Evolutionary conservation across 2,797 vertebrate genomes (phyloP).

Genomic region (Neosilurus mollespiculum): DNA sequence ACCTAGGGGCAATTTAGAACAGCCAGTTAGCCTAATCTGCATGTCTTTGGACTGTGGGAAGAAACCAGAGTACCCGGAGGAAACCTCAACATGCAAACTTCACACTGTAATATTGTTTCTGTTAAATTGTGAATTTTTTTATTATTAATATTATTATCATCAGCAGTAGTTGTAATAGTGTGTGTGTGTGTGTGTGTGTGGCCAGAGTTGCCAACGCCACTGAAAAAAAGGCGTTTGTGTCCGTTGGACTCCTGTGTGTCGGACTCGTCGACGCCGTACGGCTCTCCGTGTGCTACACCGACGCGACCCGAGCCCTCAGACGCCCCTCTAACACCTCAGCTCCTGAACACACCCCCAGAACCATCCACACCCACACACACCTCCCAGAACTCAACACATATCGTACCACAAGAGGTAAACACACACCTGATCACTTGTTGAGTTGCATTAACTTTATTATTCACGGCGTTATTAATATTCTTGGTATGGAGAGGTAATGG

Average conservation of each 20-base stretch:
- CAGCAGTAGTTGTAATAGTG: too few relatives aligned
- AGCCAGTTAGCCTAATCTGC: too few relatives aligned
- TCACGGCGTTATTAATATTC: too few relatives aligned
- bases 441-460: too few relatives aligned
- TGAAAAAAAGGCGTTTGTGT: slow-evolving; percentile 94
- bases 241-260: slow-evolving; percentile 88
- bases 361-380: slow-evolving; percentile 83
- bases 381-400: slow-evolving; percentile 53
- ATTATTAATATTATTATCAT: too few relatives aligned
- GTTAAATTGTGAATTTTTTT: too few relatives aligned
- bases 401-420: slow-evolving; percentile 66
- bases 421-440: neutral
- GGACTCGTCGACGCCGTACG: slow-evolving; percentile 91
- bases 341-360: slow-evolving; percentile 88
- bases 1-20: too few relatives aligned
- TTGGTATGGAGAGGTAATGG: neutral
- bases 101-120: too few relatives aligned
- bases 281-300: slow-evolving; percentile 94
- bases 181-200: slow-evolving; percentile 1
- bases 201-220: slow-evolving; percentile 91
- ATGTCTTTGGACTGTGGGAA: too few relatives aligned
- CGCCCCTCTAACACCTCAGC: slow-evolving; percentile 69
- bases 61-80: too few relatives aligned
- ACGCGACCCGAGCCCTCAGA: slow-evolving; percentile 84
- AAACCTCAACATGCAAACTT: too few relatives aligned